These are phyloP conservation scores for Penaeus japonicus DNA, from an alignment of 1,140 invertebrate species.

Conservation along the genomic window DNA sequence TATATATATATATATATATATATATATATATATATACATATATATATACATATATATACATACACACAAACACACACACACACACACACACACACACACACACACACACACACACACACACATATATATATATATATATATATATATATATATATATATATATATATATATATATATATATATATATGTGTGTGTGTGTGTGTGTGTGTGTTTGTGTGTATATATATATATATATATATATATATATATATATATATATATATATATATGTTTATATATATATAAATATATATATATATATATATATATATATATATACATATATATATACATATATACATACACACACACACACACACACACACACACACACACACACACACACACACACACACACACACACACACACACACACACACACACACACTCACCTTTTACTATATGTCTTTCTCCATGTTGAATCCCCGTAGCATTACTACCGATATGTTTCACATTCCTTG, in stretches of 20 bases:
- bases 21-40: not conserved
- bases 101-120: slow-evolving; percentile 13
- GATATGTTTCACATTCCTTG: no score
- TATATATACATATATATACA: slow-evolving; percentile 7
- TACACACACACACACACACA: not conserved
- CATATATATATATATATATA: not conserved
- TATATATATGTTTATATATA: slow-evolving; percentile 1
- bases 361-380: not conserved
- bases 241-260: slow-evolving; percentile 8
- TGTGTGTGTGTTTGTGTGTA: not conserved
- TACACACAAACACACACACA: not conserved
- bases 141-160: slow-evolving; percentile 2
- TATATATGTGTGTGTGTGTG: not conserved
- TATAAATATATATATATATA: not conserved
- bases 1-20: slow-evolving; percentile 13
- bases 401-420: not conserved
- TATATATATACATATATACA: not conserved
- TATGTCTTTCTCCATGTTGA: no score
- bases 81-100: not conserved
- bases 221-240: slow-evolving; percentile 13
- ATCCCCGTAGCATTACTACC: no score
- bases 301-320: not conserved
- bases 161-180: slow-evolving; percentile 13
- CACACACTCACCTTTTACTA: no score
- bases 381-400: not conserved